phyloP scores from a whole-genome alignment of 1,140 invertebrate genomes.

The Nebria ingens region DNA sequence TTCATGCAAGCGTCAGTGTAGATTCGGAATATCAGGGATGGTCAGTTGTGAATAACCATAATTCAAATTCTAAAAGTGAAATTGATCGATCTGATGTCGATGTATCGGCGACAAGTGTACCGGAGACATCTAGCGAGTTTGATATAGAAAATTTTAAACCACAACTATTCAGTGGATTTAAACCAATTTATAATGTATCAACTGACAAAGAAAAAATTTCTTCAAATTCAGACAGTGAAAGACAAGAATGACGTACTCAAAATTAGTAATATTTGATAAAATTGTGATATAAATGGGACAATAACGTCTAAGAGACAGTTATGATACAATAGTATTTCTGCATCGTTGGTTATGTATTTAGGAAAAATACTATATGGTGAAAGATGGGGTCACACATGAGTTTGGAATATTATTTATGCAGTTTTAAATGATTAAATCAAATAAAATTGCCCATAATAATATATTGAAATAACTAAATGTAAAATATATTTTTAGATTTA shows the following conservation, averaged over 20 bases:
- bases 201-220: slow-evolving; percentile 19
- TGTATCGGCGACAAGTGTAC: slow-evolving; percentile 29
- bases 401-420: slow-evolving; percentile 1
- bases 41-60: slow-evolving; percentile 44
- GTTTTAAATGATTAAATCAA: neutral
- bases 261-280: neutral
- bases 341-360: neutral
- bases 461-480: too few relatives aligned
- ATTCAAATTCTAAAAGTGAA: slow-evolving; percentile 20
- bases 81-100: slow-evolving; percentile 23
- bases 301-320: neutral
- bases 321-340: neutral
- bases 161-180: slow-evolving; percentile 55
- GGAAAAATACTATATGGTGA: neutral
- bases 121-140: slow-evolving; percentile 35
- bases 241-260: slow-evolving; percentile 19
- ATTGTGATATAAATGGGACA: slow-evolving; percentile 1
- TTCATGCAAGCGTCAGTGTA: slow-evolving; percentile 52
- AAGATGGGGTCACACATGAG: neutral
- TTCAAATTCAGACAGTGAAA: slow-evolving; percentile 17
- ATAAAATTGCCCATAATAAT: neutral
- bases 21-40: slow-evolving; percentile 46
- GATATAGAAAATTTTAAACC: slow-evolving; percentile 59
- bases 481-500: too few relatives aligned
- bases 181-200: slow-evolving; percentile 45